These are phyloP conservation scores for Hippocampus zosterae DNA, from an alignment of 2,113 vertebrate species.

Conservation along the genomic window DNA sequence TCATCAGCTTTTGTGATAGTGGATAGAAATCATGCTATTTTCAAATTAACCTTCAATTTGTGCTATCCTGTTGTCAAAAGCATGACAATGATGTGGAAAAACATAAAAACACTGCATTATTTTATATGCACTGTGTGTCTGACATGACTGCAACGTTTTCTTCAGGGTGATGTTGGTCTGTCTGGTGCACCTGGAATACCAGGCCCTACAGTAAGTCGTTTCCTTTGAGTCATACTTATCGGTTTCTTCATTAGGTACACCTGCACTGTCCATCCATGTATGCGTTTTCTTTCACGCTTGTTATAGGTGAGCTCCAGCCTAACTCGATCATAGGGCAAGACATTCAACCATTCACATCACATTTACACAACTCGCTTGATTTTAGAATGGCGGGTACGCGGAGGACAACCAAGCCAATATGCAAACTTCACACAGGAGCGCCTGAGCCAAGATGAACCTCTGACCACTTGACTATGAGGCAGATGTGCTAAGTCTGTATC, in stretches of 20 bases:
- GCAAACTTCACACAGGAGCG: no score
- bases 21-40: background rate
- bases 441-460: no score
- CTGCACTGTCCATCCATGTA: background rate
- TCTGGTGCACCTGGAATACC: slow-evolving; percentile 72
- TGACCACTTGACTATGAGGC: background rate
- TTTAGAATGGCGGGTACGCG: no score
- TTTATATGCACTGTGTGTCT: slow-evolving; percentile 27
- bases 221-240: background rate
- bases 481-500: background rate
- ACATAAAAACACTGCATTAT: background rate
- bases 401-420: no score
- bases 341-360: background rate
- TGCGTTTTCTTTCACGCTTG: background rate
- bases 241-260: background rate
- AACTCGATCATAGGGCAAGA: background rate
- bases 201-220: slow-evolving; percentile 74
- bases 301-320: background rate
- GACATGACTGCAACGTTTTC: slow-evolving; percentile 38
- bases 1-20: background rate
- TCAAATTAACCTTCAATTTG: background rate
- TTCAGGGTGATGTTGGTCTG: slow-evolving; percentile 82
- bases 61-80: background rate
- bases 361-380: background rate
- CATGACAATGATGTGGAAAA: background rate